Evolutionary conservation across 2,888 invertebrate species (phyloP).

Genomic region (Zeuzera pyrina): DNA sequence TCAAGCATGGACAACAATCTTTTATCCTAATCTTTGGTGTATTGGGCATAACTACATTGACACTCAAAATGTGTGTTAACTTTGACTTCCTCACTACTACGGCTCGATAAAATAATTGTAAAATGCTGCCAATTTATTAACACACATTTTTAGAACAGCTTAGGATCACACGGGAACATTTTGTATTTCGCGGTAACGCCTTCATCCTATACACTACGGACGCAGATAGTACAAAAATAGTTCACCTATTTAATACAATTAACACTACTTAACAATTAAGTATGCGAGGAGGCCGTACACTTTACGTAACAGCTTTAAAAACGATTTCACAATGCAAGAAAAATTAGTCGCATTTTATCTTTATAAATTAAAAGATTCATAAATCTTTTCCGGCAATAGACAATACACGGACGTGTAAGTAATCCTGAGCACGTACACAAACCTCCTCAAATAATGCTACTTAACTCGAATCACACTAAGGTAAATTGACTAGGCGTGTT

Average conservation of each 20-base stretch:
- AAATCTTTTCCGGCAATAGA: constrained; percentile 24
- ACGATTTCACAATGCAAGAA: too few species aligned
- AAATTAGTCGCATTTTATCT: too few species aligned
- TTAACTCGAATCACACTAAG: constrained; percentile 72
- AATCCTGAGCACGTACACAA: constrained; percentile 14
- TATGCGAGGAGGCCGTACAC: constrained; percentile 62
- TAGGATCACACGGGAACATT: constrained; percentile 41
- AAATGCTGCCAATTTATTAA: not conserved
- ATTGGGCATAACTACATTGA: constrained; percentile 52
- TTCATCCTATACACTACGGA: constrained; percentile 56
- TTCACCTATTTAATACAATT: constrained; percentile 70
- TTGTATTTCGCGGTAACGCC: constrained; percentile 56
- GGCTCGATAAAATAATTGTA: too few species aligned
- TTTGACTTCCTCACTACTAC: not conserved
- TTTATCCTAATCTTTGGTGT: constrained; percentile 70
- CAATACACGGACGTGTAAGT: constrained; percentile 29
- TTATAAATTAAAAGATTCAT: constrained; percentile 22
- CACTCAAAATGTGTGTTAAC: constrained; percentile 23
- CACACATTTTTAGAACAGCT: constrained; percentile 4
- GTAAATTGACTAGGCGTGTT: constrained; percentile 72
- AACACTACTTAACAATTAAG: constrained; percentile 70
- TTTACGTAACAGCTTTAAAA: too few species aligned
- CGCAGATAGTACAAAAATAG: constrained; percentile 68
- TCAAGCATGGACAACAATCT: constrained; percentile 26
- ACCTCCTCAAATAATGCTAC: constrained; percentile 57